phyloP scores from a whole-genome alignment of 2,113 vertebrate genomes.

The Thalassoma bifasciatum region DNA sequence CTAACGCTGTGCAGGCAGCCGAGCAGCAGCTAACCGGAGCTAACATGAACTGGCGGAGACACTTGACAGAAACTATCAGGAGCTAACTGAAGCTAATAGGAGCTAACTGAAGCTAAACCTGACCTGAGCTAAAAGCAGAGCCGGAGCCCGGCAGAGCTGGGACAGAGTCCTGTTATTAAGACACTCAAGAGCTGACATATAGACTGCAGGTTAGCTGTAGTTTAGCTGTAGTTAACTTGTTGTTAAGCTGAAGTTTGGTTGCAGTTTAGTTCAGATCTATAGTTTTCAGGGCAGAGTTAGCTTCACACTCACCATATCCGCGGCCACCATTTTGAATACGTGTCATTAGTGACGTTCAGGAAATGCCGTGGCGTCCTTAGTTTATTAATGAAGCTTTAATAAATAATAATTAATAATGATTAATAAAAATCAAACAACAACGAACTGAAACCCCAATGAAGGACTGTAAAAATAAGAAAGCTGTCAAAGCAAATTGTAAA shows the following conservation, averaged over 20 bases:
- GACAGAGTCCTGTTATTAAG: not conserved
- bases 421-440: too few relatives aligned
- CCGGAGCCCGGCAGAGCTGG: not conserved
- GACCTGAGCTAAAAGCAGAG: accelerated
- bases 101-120: not conserved
- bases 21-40: too few relatives aligned
- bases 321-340: slow-evolving; percentile 97
- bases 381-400: too few relatives aligned
- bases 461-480: too few relatives aligned
- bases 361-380: slow-evolving; percentile 6
- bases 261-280: not conserved
- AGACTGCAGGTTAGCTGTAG: too few relatives aligned
- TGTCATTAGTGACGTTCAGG: slow-evolving; percentile 89
- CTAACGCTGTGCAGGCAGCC: too few relatives aligned
- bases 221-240: too few relatives aligned
- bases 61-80: slow-evolving; percentile 41
- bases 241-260: too few relatives aligned
- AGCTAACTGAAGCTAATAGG: slow-evolving; percentile 5
- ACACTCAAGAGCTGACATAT: too few relatives aligned
- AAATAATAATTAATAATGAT: too few relatives aligned
- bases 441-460: too few relatives aligned
- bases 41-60: slow-evolving; percentile 39
- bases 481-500: too few relatives aligned
- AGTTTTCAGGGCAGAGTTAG: slow-evolving; percentile 54
- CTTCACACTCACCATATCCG: slow-evolving; percentile 87